These are phyloP conservation scores for Epinephelus fuscoguttatus DNA, from an alignment of 2,113 vertebrate species.

Conservation along the genomic window DNA sequence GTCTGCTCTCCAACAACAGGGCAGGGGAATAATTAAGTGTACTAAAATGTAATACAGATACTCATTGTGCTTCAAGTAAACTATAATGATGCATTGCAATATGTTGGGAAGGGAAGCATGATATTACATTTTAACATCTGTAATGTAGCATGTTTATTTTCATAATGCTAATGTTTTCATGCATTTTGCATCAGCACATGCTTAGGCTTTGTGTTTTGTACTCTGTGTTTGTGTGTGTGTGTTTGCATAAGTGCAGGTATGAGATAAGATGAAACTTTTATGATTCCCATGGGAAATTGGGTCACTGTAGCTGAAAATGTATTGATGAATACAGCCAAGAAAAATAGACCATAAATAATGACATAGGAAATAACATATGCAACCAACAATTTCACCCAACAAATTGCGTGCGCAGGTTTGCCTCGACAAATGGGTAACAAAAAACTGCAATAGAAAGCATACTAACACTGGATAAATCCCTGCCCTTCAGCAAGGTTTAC, in stretches of 20 bases:
- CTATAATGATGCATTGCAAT: background rate
- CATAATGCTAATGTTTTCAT: background rate
- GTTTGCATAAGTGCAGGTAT: background rate
- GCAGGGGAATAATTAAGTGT: background rate
- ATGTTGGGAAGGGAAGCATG: background rate
- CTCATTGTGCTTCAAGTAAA: background rate
- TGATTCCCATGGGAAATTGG: background rate
- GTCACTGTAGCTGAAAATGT: conserved; percentile 1
- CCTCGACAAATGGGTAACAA: conserved; percentile 7
- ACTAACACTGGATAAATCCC: conserved; percentile 17
- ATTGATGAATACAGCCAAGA: conserved; percentile 10
- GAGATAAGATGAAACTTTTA: conserved; percentile 13
- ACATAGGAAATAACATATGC: conserved; percentile 15
- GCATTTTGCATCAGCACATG: background rate
- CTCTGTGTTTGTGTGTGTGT: background rate
- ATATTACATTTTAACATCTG: background rate
- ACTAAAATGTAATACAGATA: background rate
- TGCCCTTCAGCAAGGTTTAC: conserved; percentile 40
- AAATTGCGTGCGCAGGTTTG: background rate
- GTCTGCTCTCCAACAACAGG: background rate
- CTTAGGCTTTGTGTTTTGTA: no score
- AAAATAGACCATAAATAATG: conserved; percentile 9
- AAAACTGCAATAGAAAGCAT: conserved; percentile 1
- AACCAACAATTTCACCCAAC: background rate
- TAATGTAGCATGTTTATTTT: background rate